These are phyloP conservation scores for Noctuana brunneofusca DNA, from an alignment of 2,888 invertebrate genomes.

Conservation along the genomic window DNA sequence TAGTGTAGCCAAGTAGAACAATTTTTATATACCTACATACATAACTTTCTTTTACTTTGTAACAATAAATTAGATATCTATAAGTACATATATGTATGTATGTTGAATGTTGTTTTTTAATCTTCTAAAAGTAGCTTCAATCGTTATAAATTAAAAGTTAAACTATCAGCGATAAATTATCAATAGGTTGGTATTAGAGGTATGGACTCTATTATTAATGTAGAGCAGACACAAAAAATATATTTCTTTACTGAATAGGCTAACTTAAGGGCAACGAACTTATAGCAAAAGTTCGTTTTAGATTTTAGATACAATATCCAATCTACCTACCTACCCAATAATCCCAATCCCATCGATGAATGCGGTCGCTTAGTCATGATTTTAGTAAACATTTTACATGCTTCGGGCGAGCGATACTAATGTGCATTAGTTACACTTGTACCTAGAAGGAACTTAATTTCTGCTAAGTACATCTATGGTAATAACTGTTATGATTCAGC, in stretches of 20 bases:
- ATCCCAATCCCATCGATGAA: slow-evolving; percentile 40
- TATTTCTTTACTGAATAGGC: not conserved
- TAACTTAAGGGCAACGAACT: not conserved
- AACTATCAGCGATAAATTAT: too few relatives aligned
- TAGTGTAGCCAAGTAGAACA: too few relatives aligned
- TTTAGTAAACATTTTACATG: slow-evolving; percentile 59
- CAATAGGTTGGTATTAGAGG: too few relatives aligned
- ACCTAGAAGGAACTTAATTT: slow-evolving; percentile 51
- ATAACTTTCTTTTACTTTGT: too few relatives aligned
- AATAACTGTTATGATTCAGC: not conserved
- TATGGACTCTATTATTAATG: not conserved
- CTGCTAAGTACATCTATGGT: not conserved
- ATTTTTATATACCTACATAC: too few relatives aligned
- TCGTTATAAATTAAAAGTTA: too few relatives aligned
- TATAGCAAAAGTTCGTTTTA: not conserved
- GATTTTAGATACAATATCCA: too few relatives aligned
- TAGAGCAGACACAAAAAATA: not conserved
- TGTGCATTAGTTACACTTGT: slow-evolving; percentile 49
- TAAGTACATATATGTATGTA: too few relatives aligned
- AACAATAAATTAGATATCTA: too few relatives aligned
- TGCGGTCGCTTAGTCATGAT: slow-evolving; percentile 52
- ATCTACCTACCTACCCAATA: slow-evolving; percentile 22
- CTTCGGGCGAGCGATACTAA: slow-evolving; percentile 48
- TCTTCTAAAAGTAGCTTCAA: too few relatives aligned
- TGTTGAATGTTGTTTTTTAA: too few relatives aligned